Percentiles rank a stretch among this genome's conserved stretches.
phyloP scores from a whole-genome alignment of 1,140 invertebrate species.

The Leptinotarsa texana region DNA sequence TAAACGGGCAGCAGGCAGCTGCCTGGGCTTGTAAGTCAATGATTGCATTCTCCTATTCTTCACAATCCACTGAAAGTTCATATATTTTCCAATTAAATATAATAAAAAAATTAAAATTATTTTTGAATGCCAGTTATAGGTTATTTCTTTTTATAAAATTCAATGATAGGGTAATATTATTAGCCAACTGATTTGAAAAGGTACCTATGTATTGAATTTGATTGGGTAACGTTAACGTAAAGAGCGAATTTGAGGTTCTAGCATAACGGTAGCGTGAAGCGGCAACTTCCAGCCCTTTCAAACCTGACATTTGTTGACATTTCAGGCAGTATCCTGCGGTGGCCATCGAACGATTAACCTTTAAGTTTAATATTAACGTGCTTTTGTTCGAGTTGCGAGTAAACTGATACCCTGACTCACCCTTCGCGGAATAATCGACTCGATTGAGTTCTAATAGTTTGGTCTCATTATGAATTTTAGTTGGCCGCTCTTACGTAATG shows the following conservation, averaged over 20 bases:
- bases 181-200: no score
- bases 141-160: no score
- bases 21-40: no score
- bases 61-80: no score
- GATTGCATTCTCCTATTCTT: no score
- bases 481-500: no score
- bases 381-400: neutral
- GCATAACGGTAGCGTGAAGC: slow-evolving; percentile 12
- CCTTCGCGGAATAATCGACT: neutral
- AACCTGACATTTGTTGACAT: slow-evolving; percentile 27
- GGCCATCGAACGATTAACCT: slow-evolving; percentile 27
- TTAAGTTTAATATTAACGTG: slow-evolving; percentile 22
- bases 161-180: no score
- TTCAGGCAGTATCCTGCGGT: slow-evolving; percentile 24
- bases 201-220: neutral
- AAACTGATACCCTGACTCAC: slow-evolving; percentile 5
- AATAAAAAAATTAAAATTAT: no score
- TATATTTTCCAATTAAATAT: no score
- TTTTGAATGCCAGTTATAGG: no score
- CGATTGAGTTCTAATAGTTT: neutral
- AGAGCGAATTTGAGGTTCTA: slow-evolving; percentile 20
- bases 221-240: neutral
- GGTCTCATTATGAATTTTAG: neutral
- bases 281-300: slow-evolving; percentile 24
- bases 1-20: no score